phyloP scores from a whole-genome alignment of 2,888 invertebrate species.

The Selenia dentaria region DNA sequence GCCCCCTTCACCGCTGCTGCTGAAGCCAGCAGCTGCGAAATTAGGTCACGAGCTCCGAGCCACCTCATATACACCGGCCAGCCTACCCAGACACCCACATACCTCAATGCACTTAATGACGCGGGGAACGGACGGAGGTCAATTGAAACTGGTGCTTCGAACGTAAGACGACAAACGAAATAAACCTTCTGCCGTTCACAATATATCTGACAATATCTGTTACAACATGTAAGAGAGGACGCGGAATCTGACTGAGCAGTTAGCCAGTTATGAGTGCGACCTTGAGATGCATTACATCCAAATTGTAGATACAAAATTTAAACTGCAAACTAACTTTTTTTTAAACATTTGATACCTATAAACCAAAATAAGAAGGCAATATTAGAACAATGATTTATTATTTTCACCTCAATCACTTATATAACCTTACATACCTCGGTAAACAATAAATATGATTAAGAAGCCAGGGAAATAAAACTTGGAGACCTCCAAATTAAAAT shows the following conservation, averaged over 20 bases:
- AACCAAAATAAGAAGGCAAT: too few species aligned
- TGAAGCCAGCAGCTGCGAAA: conserved; percentile 84
- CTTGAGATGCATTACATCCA: conserved; percentile 37
- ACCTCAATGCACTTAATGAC: conserved; percentile 40
- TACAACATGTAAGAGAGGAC: conserved; percentile 56
- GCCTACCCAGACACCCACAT: conserved; percentile 50
- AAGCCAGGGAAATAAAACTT: too few species aligned
- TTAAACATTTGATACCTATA: too few species aligned
- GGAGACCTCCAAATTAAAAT: too few species aligned
- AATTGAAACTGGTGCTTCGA: conserved; percentile 50
- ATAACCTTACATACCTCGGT: too few species aligned
- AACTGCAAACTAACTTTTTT: too few species aligned
- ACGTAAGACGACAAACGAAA: conserved; percentile 63
- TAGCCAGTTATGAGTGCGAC: conserved; percentile 25
- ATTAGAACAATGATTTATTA: too few species aligned
- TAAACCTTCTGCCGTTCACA: conserved; percentile 68
- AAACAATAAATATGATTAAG: too few species aligned
- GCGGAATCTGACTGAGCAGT: conserved; percentile 48
- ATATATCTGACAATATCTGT: conserved; percentile 61
- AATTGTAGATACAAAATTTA: not conserved
- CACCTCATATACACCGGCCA: conserved; percentile 72
- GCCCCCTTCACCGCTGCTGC: conserved; percentile 63
- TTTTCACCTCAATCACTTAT: too few species aligned
- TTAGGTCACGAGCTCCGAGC: conserved; percentile 80
- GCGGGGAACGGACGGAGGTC: conserved; percentile 39